These are phyloP conservation scores for Margarornis squamiger DNA, from an alignment of 2,797 vertebrate species.

Conservation along the genomic window DNA sequence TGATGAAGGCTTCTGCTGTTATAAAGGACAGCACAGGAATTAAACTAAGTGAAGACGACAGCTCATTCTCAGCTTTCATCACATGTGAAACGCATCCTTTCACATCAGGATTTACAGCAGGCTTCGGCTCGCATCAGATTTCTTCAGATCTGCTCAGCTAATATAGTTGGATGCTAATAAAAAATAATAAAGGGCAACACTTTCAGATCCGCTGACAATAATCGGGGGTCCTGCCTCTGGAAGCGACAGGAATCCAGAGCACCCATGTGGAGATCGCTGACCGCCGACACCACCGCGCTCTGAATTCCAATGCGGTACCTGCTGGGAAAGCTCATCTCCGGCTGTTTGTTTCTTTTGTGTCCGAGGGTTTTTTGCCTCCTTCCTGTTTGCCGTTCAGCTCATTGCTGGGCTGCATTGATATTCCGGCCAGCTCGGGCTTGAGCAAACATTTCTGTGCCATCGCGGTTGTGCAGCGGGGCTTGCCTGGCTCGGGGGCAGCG, in stretches of 20 bases:
- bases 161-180: background rate
- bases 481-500: background rate
- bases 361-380: background rate
- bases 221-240: background rate
- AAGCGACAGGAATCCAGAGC: background rate
- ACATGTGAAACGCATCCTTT: background rate
- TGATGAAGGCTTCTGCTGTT: background rate
- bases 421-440: background rate
- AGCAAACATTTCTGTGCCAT: background rate
- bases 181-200: background rate
- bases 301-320: background rate
- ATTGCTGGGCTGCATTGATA: background rate
- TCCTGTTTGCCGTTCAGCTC: background rate
- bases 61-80: background rate
- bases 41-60: background rate
- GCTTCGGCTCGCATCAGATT: background rate
- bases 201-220: background rate
- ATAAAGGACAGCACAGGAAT: background rate
- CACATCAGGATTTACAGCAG: background rate
- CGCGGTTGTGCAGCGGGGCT: background rate
- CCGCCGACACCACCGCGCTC: background rate
- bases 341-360: background rate
- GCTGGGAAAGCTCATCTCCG: constrained; percentile 4
- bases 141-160: background rate
- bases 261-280: background rate